Conservation (phyloP, 1,140 invertebrate genomes). For the Pentalonia nigronervosa region DNA sequence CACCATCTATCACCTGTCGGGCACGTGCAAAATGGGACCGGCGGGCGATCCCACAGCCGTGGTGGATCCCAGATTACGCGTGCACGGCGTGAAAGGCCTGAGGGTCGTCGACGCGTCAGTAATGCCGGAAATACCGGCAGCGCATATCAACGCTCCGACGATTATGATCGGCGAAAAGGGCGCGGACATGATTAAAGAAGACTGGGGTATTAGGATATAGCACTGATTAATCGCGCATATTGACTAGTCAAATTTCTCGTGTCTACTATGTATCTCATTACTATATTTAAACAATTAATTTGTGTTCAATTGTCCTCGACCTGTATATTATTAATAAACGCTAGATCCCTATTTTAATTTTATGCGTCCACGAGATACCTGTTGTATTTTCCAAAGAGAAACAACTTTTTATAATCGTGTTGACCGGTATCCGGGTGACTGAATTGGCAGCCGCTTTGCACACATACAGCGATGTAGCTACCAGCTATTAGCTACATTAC, state of each 20-base stretch:
- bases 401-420: not conserved
- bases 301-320: not conserved
- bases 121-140: slow-evolving; percentile 79
- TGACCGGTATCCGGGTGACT: not conserved
- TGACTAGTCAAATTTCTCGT: not conserved
- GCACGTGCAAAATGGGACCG: slow-evolving; percentile 74
- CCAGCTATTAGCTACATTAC: no score
- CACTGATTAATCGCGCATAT: not conserved
- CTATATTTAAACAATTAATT: not conserved
- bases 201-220: slow-evolving; percentile 61
- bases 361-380: not conserved
- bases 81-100: slow-evolving; percentile 75
- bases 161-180: slow-evolving; percentile 83
- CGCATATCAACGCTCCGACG: slow-evolving; percentile 78
- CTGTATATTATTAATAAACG: not conserved
- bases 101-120: slow-evolving; percentile 79
- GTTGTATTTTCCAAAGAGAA: not conserved
- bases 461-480: no score
- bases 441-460: not conserved
- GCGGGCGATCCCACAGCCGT: slow-evolving; percentile 68
- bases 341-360: not conserved
- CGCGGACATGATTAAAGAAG: slow-evolving; percentile 76
- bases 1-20: slow-evolving; percentile 67
- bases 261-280: not conserved
- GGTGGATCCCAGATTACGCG: slow-evolving; percentile 69